Evolutionary conservation across 2,888 invertebrate genomes (phyloP).

Genomic region (Micropterix aruncella): DNA sequence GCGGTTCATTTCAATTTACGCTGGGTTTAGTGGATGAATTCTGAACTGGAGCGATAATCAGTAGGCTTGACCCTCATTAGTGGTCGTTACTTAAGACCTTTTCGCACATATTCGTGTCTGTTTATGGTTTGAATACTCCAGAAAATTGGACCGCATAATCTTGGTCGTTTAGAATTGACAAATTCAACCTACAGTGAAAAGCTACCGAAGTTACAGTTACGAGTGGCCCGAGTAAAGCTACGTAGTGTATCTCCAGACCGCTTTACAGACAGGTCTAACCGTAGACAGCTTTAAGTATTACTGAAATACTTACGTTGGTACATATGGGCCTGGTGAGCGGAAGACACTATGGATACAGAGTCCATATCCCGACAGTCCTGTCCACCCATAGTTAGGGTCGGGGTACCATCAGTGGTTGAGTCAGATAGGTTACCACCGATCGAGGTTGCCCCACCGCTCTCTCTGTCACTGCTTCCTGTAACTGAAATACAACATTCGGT

Average conservation of each 20-base stretch:
- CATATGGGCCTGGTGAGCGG: slow-evolving; percentile 49
- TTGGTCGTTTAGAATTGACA: no score
- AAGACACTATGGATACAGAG: slow-evolving; percentile 55
- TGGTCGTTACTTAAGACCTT: no score
- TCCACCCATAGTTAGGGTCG: slow-evolving; percentile 37
- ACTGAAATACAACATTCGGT: no score
- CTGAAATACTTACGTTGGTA: slow-evolving; percentile 57
- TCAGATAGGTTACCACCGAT: slow-evolving; percentile 72
- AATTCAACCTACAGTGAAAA: no score
- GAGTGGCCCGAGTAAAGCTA: neutral
- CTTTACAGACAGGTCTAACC: neutral
- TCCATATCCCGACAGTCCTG: slow-evolving; percentile 54
- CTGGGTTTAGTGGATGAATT: no score
- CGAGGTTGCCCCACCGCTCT: slow-evolving; percentile 63
- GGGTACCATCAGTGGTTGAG: slow-evolving; percentile 61
- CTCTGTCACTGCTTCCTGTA: slow-evolving; percentile 60
- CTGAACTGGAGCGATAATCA: no score
- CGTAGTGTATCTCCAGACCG: neutral
- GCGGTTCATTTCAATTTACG: no score
- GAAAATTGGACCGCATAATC: no score
- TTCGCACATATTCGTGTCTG: no score
- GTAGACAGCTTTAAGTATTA: neutral
- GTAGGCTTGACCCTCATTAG: no score
- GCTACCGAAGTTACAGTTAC: no score
- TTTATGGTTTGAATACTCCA: no score